Percentiles rank a stretch among this genome's conserved stretches.
phyloP scores from a whole-genome alignment of 2,797 vertebrate species.

The Xenopus petersii region DNA sequence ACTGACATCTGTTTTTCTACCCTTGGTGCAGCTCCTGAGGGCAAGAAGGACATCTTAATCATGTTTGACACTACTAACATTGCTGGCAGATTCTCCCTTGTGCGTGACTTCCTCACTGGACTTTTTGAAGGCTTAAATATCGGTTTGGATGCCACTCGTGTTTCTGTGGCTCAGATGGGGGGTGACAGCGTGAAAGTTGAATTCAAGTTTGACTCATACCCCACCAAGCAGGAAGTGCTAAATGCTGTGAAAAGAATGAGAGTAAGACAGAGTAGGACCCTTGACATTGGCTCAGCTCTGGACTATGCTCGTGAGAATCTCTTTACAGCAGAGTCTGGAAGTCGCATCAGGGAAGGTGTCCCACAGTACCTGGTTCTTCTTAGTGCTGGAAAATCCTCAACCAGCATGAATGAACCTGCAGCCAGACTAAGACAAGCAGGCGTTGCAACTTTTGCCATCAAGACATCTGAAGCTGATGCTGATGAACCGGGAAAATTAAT shows the following conservation, averaged over 20 bases:
- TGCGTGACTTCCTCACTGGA: slow-evolving; percentile 83
- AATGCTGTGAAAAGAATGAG: slow-evolving; percentile 73
- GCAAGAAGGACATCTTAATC: slow-evolving; percentile 90
- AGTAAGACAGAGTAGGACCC: slow-evolving; percentile 71
- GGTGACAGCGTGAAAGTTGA: slow-evolving; percentile 76
- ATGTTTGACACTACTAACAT: slow-evolving; percentile 89
- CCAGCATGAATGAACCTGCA: slow-evolving; percentile 74
- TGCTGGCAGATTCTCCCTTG: slow-evolving; percentile 70
- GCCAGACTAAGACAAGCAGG: slow-evolving; percentile 74
- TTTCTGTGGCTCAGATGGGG: slow-evolving; percentile 89
- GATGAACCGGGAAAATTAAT: slow-evolving; percentile 67
- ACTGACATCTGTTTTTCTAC: no score
- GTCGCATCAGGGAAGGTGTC: slow-evolving; percentile 74
- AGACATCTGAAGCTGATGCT: slow-evolving; percentile 70
- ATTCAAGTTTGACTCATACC: slow-evolving; percentile 78
- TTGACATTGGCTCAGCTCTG: slow-evolving; percentile 79
- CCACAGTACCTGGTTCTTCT: slow-evolving; percentile 87
- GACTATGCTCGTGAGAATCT: slow-evolving; percentile 65
- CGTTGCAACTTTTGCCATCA: slow-evolving; percentile 84
- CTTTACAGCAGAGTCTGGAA: slow-evolving; percentile 77
- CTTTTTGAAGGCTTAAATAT: slow-evolving; percentile 85
- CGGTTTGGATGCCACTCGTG: slow-evolving; percentile 71
- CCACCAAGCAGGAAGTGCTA: slow-evolving; percentile 81
- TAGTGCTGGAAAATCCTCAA: slow-evolving; percentile 75
- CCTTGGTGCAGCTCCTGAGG: slow-evolving; percentile 57